A percentile compares a stretch with the other conserved stretches of the same genome.
Conservation (phyloP, 2,797 vertebrate species). For the Lepus oiostolus region DNA sequence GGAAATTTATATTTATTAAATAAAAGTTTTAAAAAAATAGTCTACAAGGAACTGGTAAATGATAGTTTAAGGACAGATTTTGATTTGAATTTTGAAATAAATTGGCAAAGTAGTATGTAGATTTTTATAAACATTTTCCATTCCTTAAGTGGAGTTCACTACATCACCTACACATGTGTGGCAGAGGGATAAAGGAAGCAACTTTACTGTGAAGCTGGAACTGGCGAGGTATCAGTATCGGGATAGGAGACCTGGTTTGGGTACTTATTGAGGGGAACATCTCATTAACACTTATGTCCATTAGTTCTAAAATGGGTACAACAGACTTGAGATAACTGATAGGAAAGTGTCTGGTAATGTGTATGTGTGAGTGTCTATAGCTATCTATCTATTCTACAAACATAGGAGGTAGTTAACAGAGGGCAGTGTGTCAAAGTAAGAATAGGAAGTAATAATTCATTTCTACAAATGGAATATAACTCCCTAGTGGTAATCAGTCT, state of each 20-base stretch:
- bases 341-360: not conserved
- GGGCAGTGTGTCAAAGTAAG: not conserved
- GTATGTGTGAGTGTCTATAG: not conserved
- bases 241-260: not conserved
- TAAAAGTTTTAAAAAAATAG: not conserved
- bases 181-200: not conserved
- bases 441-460: not conserved
- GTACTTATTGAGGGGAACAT: not conserved
- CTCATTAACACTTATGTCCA: not conserved
- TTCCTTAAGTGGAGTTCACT: not conserved
- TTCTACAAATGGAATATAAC: not conserved
- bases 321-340: not conserved
- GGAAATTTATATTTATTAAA: no score
- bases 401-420: not conserved
- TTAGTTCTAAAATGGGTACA: not conserved
- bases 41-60: not conserved
- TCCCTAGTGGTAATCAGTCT: not conserved
- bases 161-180: not conserved
- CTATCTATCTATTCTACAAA: not conserved
- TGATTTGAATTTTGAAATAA: constrained; percentile 7
- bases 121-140: not conserved
- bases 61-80: not conserved
- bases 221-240: not conserved
- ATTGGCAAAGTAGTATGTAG: not conserved
- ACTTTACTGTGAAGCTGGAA: not conserved